Conservation (phyloP, 2,888 invertebrate species). For the Cacoxenus indagator region DNA sequence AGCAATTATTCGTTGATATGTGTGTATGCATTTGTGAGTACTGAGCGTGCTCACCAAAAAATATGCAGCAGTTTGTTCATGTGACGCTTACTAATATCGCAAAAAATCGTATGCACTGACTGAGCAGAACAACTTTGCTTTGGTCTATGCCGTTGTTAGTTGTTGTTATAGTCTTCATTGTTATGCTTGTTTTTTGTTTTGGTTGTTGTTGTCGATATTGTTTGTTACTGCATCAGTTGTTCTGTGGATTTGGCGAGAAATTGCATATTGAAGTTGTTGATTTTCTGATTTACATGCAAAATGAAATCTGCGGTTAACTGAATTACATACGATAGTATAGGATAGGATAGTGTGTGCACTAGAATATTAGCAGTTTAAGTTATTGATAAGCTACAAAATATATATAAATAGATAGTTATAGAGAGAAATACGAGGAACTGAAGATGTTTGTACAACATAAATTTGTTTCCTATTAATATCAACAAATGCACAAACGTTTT, state of each 20-base stretch:
- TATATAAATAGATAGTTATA: too few relatives aligned
- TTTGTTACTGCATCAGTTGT: not conserved
- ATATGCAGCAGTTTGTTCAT: not conserved
- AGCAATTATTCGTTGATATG: not conserved
- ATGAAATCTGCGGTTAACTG: slow-evolving; percentile 39
- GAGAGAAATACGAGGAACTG: too few relatives aligned
- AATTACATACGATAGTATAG: not conserved
- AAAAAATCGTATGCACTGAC: not conserved
- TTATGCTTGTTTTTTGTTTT: slow-evolving; percentile 10
- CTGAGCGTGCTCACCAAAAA: slow-evolving; percentile 7
- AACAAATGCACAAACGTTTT: too few relatives aligned
- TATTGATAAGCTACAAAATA: too few relatives aligned
- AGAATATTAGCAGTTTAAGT: too few relatives aligned
- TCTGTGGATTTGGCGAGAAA: not conserved
- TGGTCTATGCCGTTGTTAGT: slow-evolving; percentile 19
- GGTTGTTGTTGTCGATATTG: not conserved
- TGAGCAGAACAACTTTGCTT: not conserved
- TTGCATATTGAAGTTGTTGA: not conserved
- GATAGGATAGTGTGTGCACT: not conserved
- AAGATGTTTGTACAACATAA: too few relatives aligned
- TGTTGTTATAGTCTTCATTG: slow-evolving; percentile 20
- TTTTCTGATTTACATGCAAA: slow-evolving; percentile 4
- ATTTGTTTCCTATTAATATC: too few relatives aligned
- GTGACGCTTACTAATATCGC: not conserved
- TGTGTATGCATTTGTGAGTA: not conserved